These are phyloP conservation scores for Laticauda laticaudata DNA, from an alignment of 2,113 vertebrate genomes.

Conservation along the genomic window DNA sequence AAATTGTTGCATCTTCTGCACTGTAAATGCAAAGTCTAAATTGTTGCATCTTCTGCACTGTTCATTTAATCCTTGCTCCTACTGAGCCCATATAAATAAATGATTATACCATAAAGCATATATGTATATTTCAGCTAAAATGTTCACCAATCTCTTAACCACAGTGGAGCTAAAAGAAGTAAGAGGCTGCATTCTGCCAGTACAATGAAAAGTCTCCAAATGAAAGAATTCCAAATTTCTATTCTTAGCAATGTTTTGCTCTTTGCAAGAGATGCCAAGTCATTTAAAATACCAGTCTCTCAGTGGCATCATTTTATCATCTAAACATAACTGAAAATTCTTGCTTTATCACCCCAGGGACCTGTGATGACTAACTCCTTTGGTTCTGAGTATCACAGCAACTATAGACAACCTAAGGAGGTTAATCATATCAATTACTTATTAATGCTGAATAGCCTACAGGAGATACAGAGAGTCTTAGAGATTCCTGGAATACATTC, in stretches of 20 bases:
- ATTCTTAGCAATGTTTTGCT: constrained; percentile 3
- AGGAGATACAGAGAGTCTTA: background rate
- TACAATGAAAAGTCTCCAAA: background rate
- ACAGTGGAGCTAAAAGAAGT: background rate
- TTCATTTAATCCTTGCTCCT: background rate
- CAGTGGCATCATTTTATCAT: background rate
- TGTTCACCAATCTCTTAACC: background rate
- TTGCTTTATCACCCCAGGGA: background rate
- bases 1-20: background rate
- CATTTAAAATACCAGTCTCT: constrained; percentile 5
- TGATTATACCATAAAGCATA: background rate
- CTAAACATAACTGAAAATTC: background rate
- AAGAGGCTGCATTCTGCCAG: background rate
- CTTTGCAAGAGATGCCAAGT: background rate
- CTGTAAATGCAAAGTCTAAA: background rate
- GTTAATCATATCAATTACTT: background rate
- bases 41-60: background rate
- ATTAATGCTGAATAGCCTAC: background rate
- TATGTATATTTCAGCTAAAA: constrained; percentile 1
- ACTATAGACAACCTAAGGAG: background rate
- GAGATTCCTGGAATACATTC: background rate
- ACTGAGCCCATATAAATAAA: background rate
- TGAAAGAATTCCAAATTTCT: background rate
- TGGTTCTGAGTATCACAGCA: background rate
- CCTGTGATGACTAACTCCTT: background rate